Percentiles rank a stretch among this genome's conserved stretches.
Evolutionary conservation across 2,113 vertebrate species (phyloP).

Genomic region (Taurulus bubalis): DNA sequence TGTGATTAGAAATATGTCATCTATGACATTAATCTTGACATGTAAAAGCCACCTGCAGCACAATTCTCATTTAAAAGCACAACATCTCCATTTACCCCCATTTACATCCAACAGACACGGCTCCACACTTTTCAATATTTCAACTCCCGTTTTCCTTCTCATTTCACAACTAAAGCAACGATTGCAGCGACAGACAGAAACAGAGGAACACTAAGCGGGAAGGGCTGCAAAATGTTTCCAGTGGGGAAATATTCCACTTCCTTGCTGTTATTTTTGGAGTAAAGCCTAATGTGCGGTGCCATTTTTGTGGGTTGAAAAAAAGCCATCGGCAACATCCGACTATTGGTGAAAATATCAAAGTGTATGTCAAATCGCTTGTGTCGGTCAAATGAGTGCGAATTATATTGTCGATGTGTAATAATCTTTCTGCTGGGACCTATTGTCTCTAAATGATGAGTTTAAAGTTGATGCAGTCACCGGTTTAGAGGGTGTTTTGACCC

Average conservation of each 20-base stretch:
- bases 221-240: constrained; percentile 32
- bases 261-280: constrained; percentile 25
- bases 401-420: background rate
- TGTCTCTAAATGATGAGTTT: background rate
- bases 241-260: constrained; percentile 58
- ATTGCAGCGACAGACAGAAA: background rate
- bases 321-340: constrained; percentile 12
- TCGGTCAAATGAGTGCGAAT: constrained; percentile 20
- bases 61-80: background rate
- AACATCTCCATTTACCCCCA: background rate
- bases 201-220: background rate
- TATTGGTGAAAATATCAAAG: constrained; percentile 18
- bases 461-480: background rate
- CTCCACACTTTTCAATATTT: background rate
- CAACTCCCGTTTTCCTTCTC: background rate
- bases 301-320: constrained; percentile 11
- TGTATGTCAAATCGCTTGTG: constrained; percentile 20
- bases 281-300: constrained; percentile 9
- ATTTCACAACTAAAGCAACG: constrained; percentile 4
- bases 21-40: background rate
- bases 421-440: background rate
- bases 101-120: background rate
- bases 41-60: background rate
- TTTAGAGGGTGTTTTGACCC: background rate
- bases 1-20: background rate